phyloP scores from a whole-genome alignment of 1,140 invertebrate genomes.

The Philopotamus ludificatus region DNA sequence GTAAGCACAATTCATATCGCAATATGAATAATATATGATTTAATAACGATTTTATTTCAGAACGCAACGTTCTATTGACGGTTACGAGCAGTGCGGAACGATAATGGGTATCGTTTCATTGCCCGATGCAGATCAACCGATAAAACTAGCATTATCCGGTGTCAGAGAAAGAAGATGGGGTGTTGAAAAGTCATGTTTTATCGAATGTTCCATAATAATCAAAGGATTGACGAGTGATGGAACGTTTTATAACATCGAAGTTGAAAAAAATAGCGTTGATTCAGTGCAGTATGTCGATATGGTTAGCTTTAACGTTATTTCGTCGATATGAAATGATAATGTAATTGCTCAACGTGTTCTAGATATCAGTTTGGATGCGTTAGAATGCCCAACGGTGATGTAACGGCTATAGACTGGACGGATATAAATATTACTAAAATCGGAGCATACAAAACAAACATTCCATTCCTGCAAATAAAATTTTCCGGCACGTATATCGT shows the following conservation, averaged over 20 bases:
- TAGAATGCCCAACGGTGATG: conserved; percentile 34
- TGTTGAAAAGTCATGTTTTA: conserved; percentile 38
- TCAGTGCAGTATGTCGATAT: conserved; percentile 47
- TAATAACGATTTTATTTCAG: conserved; percentile 40
- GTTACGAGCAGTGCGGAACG: conserved; percentile 58
- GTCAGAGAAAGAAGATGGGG: conserved; percentile 48
- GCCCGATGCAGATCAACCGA: conserved; percentile 43
- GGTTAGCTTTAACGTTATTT: too few species aligned
- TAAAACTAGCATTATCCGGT: conserved; percentile 20
- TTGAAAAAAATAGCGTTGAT: conserved; percentile 47
- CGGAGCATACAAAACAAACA: conserved; percentile 33
- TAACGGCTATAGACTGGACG: conserved; percentile 38
- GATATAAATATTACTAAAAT: conserved; percentile 42
- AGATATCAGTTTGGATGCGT: conserved; percentile 45
- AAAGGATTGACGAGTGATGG: conserved; percentile 48
- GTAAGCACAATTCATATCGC: too few species aligned
- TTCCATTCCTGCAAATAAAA: too few species aligned
- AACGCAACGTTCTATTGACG: conserved; percentile 41
- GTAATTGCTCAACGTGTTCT: conserved; percentile 26
- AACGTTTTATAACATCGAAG: conserved; percentile 49
- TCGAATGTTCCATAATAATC: conserved; percentile 46
- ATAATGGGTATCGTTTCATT: conserved; percentile 49
- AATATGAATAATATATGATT: too few species aligned
- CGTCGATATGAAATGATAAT: too few species aligned
- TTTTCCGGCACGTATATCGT: too few species aligned